Conservation (phyloP, 2,888 invertebrate genomes). For the Ormyrus thymus region DNA sequence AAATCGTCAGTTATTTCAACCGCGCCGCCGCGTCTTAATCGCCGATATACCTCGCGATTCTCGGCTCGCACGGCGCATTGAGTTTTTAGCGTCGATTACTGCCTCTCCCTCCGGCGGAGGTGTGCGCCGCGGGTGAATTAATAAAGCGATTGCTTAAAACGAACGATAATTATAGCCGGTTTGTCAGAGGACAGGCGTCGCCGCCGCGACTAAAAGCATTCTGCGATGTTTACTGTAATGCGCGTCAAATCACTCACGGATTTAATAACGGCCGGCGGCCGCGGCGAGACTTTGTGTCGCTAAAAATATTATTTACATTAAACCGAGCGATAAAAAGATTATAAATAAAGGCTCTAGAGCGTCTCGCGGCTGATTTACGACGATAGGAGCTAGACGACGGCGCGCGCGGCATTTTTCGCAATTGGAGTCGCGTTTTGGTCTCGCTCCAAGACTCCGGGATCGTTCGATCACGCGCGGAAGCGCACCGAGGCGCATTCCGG, state of each 20-base stretch:
- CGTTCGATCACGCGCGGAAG: background rate
- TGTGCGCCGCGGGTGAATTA: background rate
- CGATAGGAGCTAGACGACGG: slow-evolving; percentile 35
- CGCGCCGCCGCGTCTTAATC: too few relatives aligned
- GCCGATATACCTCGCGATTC: too few relatives aligned
- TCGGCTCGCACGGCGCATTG: too few relatives aligned
- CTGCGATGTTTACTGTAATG: slow-evolving; percentile 13
- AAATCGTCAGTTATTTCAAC: too few relatives aligned
- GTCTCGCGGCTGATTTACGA: slow-evolving; percentile 32
- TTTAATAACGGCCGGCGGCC: background rate
- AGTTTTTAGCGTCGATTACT: too few relatives aligned
- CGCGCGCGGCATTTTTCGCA: slow-evolving; percentile 24
- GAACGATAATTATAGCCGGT: slow-evolving; percentile 17
- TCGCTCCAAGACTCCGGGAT: background rate
- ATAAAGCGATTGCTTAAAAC: background rate
- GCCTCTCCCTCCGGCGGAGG: too few relatives aligned
- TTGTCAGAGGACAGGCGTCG: background rate
- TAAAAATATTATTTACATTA: slow-evolving; percentile 34
- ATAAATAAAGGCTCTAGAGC: slow-evolving; percentile 39
- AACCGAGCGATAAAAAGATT: slow-evolving; percentile 22
- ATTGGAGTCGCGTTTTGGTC: background rate
- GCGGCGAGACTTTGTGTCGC: slow-evolving; percentile 5
- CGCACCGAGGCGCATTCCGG: too few relatives aligned
- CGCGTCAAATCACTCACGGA: slow-evolving; percentile 19
- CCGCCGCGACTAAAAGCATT: slow-evolving; percentile 5